Base-by-base conservation (phyloP, 2,797 vertebrate species). In the Sebastes oblongus region DNA sequence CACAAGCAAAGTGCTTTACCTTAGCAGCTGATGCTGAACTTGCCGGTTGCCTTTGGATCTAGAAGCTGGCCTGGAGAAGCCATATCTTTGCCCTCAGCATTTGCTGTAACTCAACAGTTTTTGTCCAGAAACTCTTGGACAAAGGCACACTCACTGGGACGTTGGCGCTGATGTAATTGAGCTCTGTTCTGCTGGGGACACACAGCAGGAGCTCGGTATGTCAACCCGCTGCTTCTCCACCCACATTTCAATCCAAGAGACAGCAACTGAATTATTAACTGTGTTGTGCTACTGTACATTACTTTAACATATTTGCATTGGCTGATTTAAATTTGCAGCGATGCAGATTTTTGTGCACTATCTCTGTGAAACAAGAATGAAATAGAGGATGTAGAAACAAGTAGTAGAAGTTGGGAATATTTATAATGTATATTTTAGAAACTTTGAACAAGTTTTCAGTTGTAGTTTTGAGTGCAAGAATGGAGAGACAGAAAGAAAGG, bases 231-330 rank as follows among this genome's bases (percentile, higher is more conserved):
- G 55, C 52, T 46, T 66, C 66, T 67, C 50, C 55, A 66, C 27
- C 78, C 67, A 73, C 75, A 70, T 42, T 36, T 70, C 29, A 61
- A 73, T 67, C 66, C 13, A 46, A 84, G 25, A 59, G 46, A 79
- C 46, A 73, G 29, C 13, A 30, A 16, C 55, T 67, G 34, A 71
- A 74, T 77, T 80, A 82, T 66, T 75, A 24, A 73, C 54, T 36
- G 27, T 8, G 29, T 32, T 9, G 12, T 46, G 55, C 46, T 55
- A 8, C 61, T 32, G 30, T 16, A 29, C 36, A 67, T 71, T 60
- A 11, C 55, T 70, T 59, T 39, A 54, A 60, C 55, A 72, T 68
- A 77, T 77, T 60, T 74, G 68, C 75, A 61, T 13, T 10, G 60
- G 30, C 24, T 60, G 50, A 77, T 61, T 76, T 8, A 0, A 18